Evolutionary conservation across 2,888 invertebrate species (phyloP), one percentile per base, ranked within the genome.

Genomic region (Danaus chrysippus): DNA sequence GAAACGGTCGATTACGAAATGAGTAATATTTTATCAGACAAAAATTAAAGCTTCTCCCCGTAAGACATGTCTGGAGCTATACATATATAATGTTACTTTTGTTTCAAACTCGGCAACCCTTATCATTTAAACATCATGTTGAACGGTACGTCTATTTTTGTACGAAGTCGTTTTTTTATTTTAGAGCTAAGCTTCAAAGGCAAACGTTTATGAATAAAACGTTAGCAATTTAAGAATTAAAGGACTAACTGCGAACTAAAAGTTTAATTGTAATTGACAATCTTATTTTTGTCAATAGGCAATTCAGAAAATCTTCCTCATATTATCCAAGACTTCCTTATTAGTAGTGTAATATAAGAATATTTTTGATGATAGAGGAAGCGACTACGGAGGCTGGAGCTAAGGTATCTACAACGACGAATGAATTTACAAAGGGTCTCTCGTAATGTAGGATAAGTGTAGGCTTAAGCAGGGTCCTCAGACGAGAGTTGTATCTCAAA

Each of bases 381-480:
- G 42, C 42, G 15, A 42, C 56, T 57, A 44, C 41, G 53, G 34
- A 52, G 43, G 49, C 52, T 55, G 57, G 46, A 59, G 63, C 42
- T 56, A 60, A 57, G 46, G 56, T 59, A 63, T 59, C 63, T 53
- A 58, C 64, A 34, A 34, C 23, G 23, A 34, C 23, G 23, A 34
- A 34, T 34, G 59, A 66, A 66, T 61, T 66, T 42, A 61, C 61
- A 63, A 66, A 66, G 63, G 59, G 59, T 52, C 56, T 61, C 66
- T 66, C 66, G 63, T 66, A 63, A 66, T 56, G 17, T 49, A 59
- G 59, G 57, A 54, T 59, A 64, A 66, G 64, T 64, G 62, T 49
- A 49, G 49, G 49, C 49, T 49, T 49, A 49, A 49, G 17, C 49
- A 49, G 49, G 17, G 49, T n/a, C 49, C 49, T 49, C 49, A 49